phyloP scores from a whole-genome alignment of 2,797 vertebrate genomes.

The Alca torda region DNA sequence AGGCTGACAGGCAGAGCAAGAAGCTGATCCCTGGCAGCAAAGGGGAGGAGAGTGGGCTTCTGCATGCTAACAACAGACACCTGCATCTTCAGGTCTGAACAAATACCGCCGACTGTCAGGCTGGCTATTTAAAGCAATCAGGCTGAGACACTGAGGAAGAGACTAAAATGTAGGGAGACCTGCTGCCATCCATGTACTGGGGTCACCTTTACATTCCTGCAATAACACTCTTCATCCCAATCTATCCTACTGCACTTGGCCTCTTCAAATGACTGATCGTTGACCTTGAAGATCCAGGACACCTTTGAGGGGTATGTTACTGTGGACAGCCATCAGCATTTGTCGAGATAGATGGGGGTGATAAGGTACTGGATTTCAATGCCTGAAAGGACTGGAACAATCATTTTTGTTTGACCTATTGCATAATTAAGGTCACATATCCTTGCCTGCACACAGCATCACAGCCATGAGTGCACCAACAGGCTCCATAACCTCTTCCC shows the following conservation, averaged over 20 bases:
- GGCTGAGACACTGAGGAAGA: background rate
- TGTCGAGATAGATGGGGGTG: background rate
- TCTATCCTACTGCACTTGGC: background rate
- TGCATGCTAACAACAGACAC: background rate
- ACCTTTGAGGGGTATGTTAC: background rate
- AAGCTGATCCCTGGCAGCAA: background rate
- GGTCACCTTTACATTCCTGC: background rate
- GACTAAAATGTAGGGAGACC: background rate
- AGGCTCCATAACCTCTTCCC: background rate
- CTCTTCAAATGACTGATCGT: background rate
- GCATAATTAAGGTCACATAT: background rate
- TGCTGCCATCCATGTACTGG: background rate
- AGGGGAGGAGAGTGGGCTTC: background rate
- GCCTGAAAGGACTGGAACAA: background rate
- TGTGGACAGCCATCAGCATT: background rate
- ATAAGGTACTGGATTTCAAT: background rate
- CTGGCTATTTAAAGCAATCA: background rate
- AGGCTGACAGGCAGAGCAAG: background rate
- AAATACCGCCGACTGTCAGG: background rate
- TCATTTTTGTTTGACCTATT: background rate
- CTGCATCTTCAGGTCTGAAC: background rate
- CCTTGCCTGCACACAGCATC: fast-evolving
- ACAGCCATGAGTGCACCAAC: background rate
- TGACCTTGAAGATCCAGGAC: background rate
- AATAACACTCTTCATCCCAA: background rate